phyloP scores from a whole-genome alignment of 2,113 vertebrate genomes.

The Andinoacara biseriatus region DNA sequence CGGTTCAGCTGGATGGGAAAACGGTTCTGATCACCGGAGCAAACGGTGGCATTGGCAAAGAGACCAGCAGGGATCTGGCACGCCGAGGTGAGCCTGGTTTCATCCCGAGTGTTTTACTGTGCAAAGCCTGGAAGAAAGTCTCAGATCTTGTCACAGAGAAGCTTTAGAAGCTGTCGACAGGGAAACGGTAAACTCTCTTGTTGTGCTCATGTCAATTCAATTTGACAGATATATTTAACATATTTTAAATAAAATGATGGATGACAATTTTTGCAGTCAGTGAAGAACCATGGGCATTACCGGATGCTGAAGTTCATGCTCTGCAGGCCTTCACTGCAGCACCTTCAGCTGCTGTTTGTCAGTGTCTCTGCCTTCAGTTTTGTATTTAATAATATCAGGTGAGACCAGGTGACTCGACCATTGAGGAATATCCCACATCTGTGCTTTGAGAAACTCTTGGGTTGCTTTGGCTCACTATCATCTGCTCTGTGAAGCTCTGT shows the following conservation, averaged over 20 bases:
- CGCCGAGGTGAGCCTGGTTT: conserved; percentile 67
- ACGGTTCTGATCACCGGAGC: conserved; percentile 81
- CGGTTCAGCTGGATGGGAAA: conserved; percentile 68
- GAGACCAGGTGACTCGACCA: neutral
- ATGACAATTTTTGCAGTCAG: too few relatives aligned
- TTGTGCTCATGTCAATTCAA: neutral
- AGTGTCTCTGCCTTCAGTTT: neutral
- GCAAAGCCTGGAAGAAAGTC: neutral
- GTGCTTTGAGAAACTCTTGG: too few relatives aligned
- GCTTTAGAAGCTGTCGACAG: neutral
- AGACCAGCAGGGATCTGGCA: conserved; percentile 78
- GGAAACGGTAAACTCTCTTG: neutral
- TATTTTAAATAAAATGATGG: too few relatives aligned
- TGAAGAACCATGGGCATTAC: too few relatives aligned
- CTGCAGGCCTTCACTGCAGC: too few relatives aligned
- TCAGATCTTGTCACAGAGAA: neutral
- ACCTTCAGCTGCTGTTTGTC: too few relatives aligned
- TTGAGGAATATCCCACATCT: too few relatives aligned
- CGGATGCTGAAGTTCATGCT: too few relatives aligned
- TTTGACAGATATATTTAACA: neutral
- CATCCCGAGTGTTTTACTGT: neutral
- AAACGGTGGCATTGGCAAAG: conserved; percentile 82
- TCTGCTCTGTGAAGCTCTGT: too few relatives aligned
- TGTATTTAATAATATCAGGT: neutral
- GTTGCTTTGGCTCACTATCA: too few relatives aligned